A percentile compares a stretch with the other conserved stretches of the same genome.
Conservation (phyloP, 2,113 vertebrate species). For the Nothocercus nigrocapillus region DNA sequence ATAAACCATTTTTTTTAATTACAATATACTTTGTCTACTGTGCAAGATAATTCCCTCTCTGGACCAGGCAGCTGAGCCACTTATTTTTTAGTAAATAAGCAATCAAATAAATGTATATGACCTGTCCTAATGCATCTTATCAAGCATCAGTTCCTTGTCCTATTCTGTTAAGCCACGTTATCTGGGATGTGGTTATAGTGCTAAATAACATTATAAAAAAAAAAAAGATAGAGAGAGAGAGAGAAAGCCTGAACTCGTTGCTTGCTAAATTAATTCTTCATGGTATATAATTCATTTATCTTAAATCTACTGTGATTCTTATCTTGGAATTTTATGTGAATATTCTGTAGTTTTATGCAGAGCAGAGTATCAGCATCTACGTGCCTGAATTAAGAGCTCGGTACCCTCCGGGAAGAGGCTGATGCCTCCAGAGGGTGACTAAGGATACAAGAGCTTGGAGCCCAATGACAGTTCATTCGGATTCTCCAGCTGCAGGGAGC, state of each 20-base stretch:
- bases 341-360: not conserved
- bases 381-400: not conserved
- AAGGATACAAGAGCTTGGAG: not conserved
- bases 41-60: not conserved
- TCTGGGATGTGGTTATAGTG: not conserved
- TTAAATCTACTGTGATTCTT: not conserved
- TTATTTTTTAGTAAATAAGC: not conserved
- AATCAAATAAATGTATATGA: not conserved
- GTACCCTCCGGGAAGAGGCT: not conserved
- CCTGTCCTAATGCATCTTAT: not conserved
- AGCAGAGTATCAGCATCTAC: not conserved
- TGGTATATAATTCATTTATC: not conserved
- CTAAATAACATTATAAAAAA: not conserved
- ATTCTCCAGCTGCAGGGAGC: not conserved
- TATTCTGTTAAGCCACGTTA: not conserved
- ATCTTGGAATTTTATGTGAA: not conserved
- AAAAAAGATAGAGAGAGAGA: not conserved
- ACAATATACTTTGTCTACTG: not conserved
- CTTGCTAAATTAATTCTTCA: not conserved
- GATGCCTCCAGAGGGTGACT: not conserved
- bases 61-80: not conserved
- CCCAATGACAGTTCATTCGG: not conserved
- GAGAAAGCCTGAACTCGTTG: not conserved
- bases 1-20: not conserved
- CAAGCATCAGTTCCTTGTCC: not conserved